phyloP scores from a whole-genome alignment of 2,113 vertebrate species.

The Rhabdornis inornatus region DNA sequence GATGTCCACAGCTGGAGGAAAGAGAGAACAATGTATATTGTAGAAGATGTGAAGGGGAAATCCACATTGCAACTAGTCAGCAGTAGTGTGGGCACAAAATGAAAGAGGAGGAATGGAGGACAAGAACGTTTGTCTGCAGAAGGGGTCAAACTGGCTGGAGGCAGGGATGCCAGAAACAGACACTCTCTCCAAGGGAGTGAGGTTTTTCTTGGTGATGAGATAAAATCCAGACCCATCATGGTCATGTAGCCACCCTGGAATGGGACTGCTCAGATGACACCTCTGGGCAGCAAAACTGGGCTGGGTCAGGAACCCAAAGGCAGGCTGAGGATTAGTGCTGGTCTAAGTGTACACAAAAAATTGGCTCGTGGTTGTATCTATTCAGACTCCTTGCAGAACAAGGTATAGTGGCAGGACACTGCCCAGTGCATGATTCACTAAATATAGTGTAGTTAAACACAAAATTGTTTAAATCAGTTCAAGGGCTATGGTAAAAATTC shows the following conservation, averaged over 20 bases:
- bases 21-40: background rate
- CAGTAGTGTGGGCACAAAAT: background rate
- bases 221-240: rapidly evolving
- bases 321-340: background rate
- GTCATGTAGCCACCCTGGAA: no score
- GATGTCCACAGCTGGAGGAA: background rate
- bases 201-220: background rate
- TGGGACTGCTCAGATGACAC: background rate
- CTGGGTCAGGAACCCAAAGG: background rate
- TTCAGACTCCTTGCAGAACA: background rate
- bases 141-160: background rate
- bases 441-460: background rate
- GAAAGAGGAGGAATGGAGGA: background rate
- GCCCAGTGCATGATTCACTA: background rate
- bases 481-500: background rate
- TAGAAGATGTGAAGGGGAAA: background rate
- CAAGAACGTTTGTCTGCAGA: background rate
- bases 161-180: no score
- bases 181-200: background rate
- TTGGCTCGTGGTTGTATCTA: rapidly evolving
- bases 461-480: background rate
- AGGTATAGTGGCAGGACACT: background rate
- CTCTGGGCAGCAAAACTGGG: background rate
- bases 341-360: background rate
- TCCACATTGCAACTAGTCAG: background rate